Base-by-base conservation (phyloP, 2,113 vertebrate species). In the Trematocara macrostoma region DNA sequence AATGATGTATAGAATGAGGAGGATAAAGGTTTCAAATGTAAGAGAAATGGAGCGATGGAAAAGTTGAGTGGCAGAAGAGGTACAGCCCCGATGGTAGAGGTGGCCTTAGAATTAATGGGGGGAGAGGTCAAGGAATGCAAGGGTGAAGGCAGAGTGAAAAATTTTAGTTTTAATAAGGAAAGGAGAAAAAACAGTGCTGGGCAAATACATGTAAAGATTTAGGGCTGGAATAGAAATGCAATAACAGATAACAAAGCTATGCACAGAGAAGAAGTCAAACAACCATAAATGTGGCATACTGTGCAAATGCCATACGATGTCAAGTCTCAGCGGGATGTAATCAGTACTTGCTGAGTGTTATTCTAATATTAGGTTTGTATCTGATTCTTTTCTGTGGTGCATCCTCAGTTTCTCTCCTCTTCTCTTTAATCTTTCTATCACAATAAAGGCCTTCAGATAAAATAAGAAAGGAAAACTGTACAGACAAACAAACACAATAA, bases 111-210 rank as follows among this genome's bases (percentile, higher is more conserved):
- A 89, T 91, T 76, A 74, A 85, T 86, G 87, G 80, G 81, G 86
- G 89, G 59, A 89, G 59, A 90, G 89, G 89, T 93, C 87, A 88
- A 91, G 90, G 92, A 91, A 92, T 94, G 92, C 53, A 84, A 34
- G 81, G 86, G 82, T 83, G 74, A 83, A 80, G 64, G 34, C 45
- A 83, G 56, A 84, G 64, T 55, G 49, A 89, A 86, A 83, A 91
- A 92, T 53, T 8, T 82, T 74, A 67, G 31, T 81, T 87, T 88
- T 49, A 83, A 56, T 29, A 53, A 67, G 67, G 51, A 79, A 64
- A 83, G 59, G 82, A 84, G 34, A 45, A 85, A 8, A 52, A 71
- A 52, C 85, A 90, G 85, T 79, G 26, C 82, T 16, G 31, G 7
- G 23, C 61, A 78, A 89, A 86, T 55, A 74, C 35, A 71, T 23